Evolutionary conservation across 2,797 vertebrate genomes (phyloP), one percentile per base, ranked within the genome.

Genomic region (Sebastes oblongus): DNA sequence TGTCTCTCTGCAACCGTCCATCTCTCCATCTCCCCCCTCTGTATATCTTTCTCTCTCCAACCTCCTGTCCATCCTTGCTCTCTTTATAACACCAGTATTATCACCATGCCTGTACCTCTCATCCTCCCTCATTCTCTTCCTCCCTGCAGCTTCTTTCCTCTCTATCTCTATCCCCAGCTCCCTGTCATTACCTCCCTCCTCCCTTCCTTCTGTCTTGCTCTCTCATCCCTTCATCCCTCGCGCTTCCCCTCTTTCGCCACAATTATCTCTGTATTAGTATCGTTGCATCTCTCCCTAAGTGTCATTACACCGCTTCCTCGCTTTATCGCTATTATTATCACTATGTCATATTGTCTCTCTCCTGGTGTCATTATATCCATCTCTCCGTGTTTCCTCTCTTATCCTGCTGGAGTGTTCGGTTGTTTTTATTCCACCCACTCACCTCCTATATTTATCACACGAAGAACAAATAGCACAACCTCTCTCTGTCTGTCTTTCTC

Each of bases 391-490:
- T 91, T 90, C 88, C 83, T 86, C 88, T 92, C 86, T 92, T 89
- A 89, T 92, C 82, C 86, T 81, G 88, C 88, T 71, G 12, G 80
- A 93, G 76, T 80, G 88, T 89, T 81, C 34, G 82, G 73, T 89
- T 92, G 90, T 93, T 93, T 93, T 91, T 89, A 91, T 92, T 91
- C 90, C 94, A 88, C 93, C 92, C 94, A 93, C 93, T 93, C 92
- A 86, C 84, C 85, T 88, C 83, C 92, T 94, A 93, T 94, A 93
- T 93, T 93, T 93, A 94, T 92, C 91, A 88, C 90, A 88, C 87
- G 83, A 83, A 84, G 90, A 93, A 92, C 89, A 92, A 92, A 93
- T 91, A 93, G 82, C 78, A 87, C 86, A 92, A 90, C 86, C 87
- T 82, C 87, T 86, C 86, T 80, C 78, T 89, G 77, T 91, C 87